Base-by-base conservation (phyloP, 1,140 invertebrate species). In the Leptopilina clavipes region DNA sequence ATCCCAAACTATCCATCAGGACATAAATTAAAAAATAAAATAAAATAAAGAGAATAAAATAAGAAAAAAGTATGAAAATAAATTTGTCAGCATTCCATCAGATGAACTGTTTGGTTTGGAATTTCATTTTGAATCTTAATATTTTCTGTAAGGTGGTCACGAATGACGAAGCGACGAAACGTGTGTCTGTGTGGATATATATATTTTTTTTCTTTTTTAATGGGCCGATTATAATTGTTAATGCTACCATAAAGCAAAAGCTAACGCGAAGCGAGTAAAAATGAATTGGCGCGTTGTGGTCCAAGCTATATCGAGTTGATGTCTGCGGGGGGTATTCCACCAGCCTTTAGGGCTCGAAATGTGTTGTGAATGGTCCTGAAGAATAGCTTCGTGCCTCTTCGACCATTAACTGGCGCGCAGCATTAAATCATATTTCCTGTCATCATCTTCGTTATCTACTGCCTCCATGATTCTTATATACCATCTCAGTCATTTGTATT, bases 401-500 rank as follows among this genome's bases (percentile, higher is more conserved):
- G 85, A 84, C 85, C 84, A 89, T 88, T 88, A 88, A 88, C 83
- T 84, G 83, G 80, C 83, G 79, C 82, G 79, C 73, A 76, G 77
- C 85, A 83, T 86, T 89, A 88, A 89, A 89, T 89, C 87, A 89
- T 89, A 86, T 84, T 88, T 87, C 85, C 88, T 89, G 87, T 89
- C 88, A 89, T 89, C 88, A 83, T 89, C 84, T 88, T 89, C 86
- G 87, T 89, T 88, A 88, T 87, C 83, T 83, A 85, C 82, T 81
- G 83, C 84, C 87, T 84, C 82, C 82, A 75, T 76, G 75, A 85
- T 83, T 83, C 82, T 85, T 84, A 40, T 40, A 40, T 40, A 81
- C 76, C 82, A 76, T 75, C 37, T 40, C 77, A 77, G 79, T 82
- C 82, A 84, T 86, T 86, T 85, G 81, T 86, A 81, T 83, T 81